These are phyloP conservation scores for Tigriopus japonicus DNA, from an alignment of 1,140 invertebrate genomes.

Conservation along the genomic window DNA sequence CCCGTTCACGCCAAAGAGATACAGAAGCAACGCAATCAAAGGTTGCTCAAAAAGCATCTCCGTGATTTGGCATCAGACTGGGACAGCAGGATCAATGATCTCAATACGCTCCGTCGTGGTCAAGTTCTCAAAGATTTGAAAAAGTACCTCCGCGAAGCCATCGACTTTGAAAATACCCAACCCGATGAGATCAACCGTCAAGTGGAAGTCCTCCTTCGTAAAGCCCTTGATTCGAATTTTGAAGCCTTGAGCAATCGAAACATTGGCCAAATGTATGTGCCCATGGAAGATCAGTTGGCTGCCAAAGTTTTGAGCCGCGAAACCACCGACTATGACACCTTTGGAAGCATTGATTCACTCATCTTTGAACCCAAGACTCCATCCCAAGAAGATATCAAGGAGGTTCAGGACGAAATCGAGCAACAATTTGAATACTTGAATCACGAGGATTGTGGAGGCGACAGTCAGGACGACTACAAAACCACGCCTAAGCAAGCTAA, in stretches of 20 bases:
- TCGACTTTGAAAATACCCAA: slow-evolving; percentile 15
- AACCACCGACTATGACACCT: slow-evolving; percentile 21
- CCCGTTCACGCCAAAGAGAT: slow-evolving; percentile 9
- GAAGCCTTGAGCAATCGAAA: slow-evolving; percentile 22
- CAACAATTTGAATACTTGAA: background rate
- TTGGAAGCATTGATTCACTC: slow-evolving; percentile 23
- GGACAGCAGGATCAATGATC: slow-evolving; percentile 2
- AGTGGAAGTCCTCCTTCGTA: slow-evolving; percentile 15
- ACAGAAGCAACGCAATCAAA: background rate
- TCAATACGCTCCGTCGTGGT: slow-evolving; percentile 1
- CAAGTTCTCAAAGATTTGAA: background rate
- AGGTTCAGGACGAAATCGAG: slow-evolving; percentile 14
- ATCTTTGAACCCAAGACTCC: slow-evolving; percentile 24
- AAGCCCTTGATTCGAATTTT: slow-evolving; percentile 16
- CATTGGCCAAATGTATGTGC: slow-evolving; percentile 24
- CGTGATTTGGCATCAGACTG: background rate
- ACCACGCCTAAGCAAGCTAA: background rate
- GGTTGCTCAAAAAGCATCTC: background rate
- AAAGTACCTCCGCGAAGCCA: slow-evolving; percentile 3
- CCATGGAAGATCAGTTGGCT: slow-evolving; percentile 21
- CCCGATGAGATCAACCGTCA: slow-evolving; percentile 15
- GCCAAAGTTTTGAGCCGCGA: slow-evolving; percentile 17
- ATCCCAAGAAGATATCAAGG: slow-evolving; percentile 15
- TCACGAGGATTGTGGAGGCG: background rate
- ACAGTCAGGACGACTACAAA: background rate